A percentile compares a stretch with the other conserved stretches of the same genome.
phyloP scores from a whole-genome alignment of 2,113 vertebrate species.

The Nyctereutes procyonoides region DNA sequence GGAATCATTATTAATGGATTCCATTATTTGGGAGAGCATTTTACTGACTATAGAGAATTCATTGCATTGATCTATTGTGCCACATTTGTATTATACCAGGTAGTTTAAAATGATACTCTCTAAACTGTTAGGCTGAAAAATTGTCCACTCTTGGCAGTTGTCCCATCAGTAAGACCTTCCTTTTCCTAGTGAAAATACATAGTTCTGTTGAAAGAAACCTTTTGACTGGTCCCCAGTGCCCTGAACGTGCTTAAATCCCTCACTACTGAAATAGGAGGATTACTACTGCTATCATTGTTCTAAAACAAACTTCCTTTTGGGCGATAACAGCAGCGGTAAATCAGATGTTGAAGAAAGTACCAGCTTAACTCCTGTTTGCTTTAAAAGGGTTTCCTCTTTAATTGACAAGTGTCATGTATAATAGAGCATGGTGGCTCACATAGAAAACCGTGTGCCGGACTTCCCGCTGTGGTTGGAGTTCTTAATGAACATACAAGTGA shows the following conservation, averaged over 20 bases:
- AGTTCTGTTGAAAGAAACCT: conserved; percentile 85
- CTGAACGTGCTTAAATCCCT: conserved; percentile 86
- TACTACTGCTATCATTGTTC: conserved; percentile 83
- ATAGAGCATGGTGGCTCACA: conserved; percentile 55
- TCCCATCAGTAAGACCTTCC: conserved; percentile 81
- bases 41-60: conserved; percentile 54
- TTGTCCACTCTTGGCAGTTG: conserved; percentile 79
- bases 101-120: conserved; percentile 74
- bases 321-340: conserved; percentile 75
- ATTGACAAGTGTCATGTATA: conserved; percentile 78
- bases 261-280: conserved; percentile 75
- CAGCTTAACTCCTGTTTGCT: conserved; percentile 78
- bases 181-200: conserved; percentile 85
- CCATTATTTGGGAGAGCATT: conserved; percentile 72
- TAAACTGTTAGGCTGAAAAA: conserved; percentile 78
- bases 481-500: conserved; percentile 69
- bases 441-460: conserved; percentile 35
- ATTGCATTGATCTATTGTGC: conserved; percentile 67
- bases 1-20: conserved; percentile 78
- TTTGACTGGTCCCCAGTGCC: conserved; percentile 83
- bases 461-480: conserved; percentile 64
- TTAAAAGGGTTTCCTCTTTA: conserved; percentile 78
- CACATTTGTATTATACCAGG: conserved; percentile 63
- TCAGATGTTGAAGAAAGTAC: conserved; percentile 80
- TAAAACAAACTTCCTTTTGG: conserved; percentile 83